Conservation (phyloP, 1,140 invertebrate species). For the Leptinotarsa defecta region DNA sequence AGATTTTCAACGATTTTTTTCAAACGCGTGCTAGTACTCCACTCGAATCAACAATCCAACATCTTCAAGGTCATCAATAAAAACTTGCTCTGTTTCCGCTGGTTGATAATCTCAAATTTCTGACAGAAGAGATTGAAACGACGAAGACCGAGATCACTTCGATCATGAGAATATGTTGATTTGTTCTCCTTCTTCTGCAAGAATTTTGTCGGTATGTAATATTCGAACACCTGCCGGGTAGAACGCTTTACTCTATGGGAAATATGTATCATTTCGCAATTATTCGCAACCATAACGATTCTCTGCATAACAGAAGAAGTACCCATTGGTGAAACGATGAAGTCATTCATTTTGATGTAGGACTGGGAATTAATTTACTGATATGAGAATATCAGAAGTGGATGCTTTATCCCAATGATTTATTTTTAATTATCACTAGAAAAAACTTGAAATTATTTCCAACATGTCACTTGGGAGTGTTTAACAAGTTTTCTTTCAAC, state of each 20-base stretch:
- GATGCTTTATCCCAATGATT: background rate
- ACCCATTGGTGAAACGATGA: slow-evolving; percentile 13
- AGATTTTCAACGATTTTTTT: too few species aligned
- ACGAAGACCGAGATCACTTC: background rate
- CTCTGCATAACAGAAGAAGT: slow-evolving; percentile 6
- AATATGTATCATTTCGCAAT: slow-evolving; percentile 20
- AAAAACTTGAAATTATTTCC: too few species aligned
- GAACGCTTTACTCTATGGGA: slow-evolving; percentile 13
- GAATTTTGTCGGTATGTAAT: slow-evolving; percentile 21
- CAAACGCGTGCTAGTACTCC: background rate
- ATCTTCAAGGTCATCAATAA: slow-evolving; percentile 1
- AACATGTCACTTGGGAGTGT: too few species aligned
- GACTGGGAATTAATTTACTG: background rate
- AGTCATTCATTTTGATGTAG: slow-evolving; percentile 7
- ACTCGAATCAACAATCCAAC: background rate
- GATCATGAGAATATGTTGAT: slow-evolving; percentile 24
- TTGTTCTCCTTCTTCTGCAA: background rate
- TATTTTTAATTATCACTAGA: background rate
- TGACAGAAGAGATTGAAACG: background rate
- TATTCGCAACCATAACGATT: slow-evolving; percentile 16
- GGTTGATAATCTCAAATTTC: slow-evolving; percentile 13
- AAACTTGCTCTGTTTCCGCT: slow-evolving; percentile 5
- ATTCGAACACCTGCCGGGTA: slow-evolving; percentile 15
- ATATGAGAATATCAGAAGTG: background rate
- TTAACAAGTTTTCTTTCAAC: too few species aligned